These are phyloP conservation scores for Brachyopa scutellaris DNA, from an alignment of 2,888 invertebrate genomes.

Conservation along the genomic window DNA sequence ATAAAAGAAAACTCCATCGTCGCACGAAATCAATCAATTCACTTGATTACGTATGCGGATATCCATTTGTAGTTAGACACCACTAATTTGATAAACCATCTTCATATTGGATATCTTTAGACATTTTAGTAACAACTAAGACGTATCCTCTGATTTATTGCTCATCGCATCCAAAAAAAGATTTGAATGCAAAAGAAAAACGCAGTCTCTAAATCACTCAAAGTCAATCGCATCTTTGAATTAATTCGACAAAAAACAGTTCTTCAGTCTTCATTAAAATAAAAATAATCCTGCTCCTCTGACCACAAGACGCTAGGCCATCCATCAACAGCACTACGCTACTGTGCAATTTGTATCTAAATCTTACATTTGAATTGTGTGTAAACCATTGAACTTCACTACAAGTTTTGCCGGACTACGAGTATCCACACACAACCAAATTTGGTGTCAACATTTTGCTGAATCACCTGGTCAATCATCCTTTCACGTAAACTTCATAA, in stretches of 20 bases:
- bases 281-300: conserved; percentile 11
- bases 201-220: conserved; percentile 69
- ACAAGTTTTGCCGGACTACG: not conserved
- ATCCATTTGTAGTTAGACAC: conserved; percentile 13
- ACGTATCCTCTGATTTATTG: conserved; percentile 45
- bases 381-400: conserved; percentile 22
- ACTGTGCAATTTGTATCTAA: conserved; percentile 66
- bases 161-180: conserved; percentile 18
- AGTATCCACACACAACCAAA: conserved; percentile 41
- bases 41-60: no score
- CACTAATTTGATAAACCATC: not conserved
- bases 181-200: conserved; percentile 36
- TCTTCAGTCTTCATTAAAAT: not conserved
- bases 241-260: conserved; percentile 7
- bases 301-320: conserved; percentile 13
- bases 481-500: conserved; percentile 65
- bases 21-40: no score
- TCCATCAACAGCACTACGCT: conserved; percentile 38
- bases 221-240: conserved; percentile 31
- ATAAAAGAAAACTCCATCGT: no score
- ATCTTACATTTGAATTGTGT: conserved; percentile 28
- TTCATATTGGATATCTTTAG: conserved; percentile 7
- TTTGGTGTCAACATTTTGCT: conserved; percentile 67
- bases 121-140: conserved; percentile 28
- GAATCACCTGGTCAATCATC: conserved; percentile 69